A percentile compares a stretch with the other conserved stretches of the same genome.
Conservation (phyloP, 2,888 invertebrate species). For the Brachypalpus laphriformis region DNA sequence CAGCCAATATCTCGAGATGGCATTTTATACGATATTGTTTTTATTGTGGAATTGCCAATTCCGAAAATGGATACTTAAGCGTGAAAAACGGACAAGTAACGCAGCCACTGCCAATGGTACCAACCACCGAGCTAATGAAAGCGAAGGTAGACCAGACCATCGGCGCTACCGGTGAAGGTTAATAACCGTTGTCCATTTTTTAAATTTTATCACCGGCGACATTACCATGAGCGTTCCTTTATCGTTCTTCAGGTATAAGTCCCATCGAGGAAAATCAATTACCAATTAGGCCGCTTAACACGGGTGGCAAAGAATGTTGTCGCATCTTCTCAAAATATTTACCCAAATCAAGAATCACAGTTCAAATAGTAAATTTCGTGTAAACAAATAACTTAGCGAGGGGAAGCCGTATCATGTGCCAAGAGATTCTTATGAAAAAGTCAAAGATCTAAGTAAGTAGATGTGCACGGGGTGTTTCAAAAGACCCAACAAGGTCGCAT, state of each 20-base stretch:
- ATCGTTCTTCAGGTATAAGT: neutral
- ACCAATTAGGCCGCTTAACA: slow-evolving; percentile 38
- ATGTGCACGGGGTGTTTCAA: slow-evolving; percentile 15
- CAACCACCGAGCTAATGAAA: neutral
- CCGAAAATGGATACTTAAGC: slow-evolving; percentile 52
- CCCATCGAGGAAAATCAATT: slow-evolving; percentile 22
- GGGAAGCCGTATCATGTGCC: neutral
- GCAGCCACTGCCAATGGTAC: too few relatives aligned
- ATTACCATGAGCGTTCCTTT: slow-evolving; percentile 10
- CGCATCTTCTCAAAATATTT: slow-evolving; percentile 42
- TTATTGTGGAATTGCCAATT: slow-evolving; percentile 45
- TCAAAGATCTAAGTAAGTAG: slow-evolving; percentile 31
- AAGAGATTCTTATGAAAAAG: slow-evolving; percentile 26
- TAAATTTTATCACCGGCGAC: neutral
- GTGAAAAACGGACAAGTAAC: neutral
- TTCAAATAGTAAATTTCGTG: slow-evolving; percentile 44
- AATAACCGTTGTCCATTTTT: slow-evolving; percentile 7
- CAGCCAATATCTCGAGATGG: slow-evolving; percentile 52
- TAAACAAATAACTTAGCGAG: slow-evolving; percentile 48
- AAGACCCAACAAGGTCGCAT: slow-evolving; percentile 54
- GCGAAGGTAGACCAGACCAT: slow-evolving; percentile 12
- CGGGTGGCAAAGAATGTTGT: slow-evolving; percentile 16
- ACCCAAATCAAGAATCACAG: slow-evolving; percentile 41
- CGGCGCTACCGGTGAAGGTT: slow-evolving; percentile 26
- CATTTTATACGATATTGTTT: slow-evolving; percentile 55